Percentiles rank a stretch among this genome's conserved stretches.
Evolutionary conservation across 1,140 invertebrate genomes (phyloP).

Genomic region (Camponotus vicinus): DNA sequence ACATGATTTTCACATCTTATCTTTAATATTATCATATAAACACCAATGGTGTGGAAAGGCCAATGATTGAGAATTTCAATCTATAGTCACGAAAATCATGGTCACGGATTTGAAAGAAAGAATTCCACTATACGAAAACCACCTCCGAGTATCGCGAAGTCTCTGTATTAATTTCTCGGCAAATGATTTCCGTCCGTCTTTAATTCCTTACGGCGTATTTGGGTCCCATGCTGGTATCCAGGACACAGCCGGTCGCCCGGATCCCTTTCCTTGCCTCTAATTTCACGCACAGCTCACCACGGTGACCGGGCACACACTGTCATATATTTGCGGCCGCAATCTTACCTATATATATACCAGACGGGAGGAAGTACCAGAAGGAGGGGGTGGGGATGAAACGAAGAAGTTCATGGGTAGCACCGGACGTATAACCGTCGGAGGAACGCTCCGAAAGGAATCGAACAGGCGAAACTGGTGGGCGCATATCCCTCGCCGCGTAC

Average conservation of each 20-base stretch:
- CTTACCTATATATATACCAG: conserved; percentile 74
- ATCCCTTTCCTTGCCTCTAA: conserved; percentile 37
- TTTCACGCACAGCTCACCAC: conserved; percentile 62
- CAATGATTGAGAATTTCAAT: neutral
- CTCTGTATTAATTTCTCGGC: conserved; percentile 25
- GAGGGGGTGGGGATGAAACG: conserved; percentile 70
- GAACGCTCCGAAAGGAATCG: conserved; percentile 14
- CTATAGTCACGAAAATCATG: conserved; percentile 7
- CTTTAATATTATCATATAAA: neutral
- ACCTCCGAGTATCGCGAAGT: neutral
- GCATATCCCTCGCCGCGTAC: neutral
- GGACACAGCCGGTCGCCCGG: neutral
- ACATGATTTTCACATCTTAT: neutral
- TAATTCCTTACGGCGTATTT: conserved; percentile 60
- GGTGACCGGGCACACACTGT: conserved; percentile 72
- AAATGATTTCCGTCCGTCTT: neutral
- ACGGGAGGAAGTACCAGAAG: conserved; percentile 73
- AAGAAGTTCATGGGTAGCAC: conserved; percentile 64
- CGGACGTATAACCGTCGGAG: conserved; percentile 20
- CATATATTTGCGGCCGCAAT: conserved; percentile 74
- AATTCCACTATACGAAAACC: neutral
- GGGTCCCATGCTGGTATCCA: conserved; percentile 56
- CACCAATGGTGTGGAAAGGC: neutral
- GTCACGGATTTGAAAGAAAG: neutral
- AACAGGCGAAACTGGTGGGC: conserved; percentile 15